Evolutionary conservation across 2,113 vertebrate species (phyloP).

Genomic region (Malurus alboscapulatus): DNA sequence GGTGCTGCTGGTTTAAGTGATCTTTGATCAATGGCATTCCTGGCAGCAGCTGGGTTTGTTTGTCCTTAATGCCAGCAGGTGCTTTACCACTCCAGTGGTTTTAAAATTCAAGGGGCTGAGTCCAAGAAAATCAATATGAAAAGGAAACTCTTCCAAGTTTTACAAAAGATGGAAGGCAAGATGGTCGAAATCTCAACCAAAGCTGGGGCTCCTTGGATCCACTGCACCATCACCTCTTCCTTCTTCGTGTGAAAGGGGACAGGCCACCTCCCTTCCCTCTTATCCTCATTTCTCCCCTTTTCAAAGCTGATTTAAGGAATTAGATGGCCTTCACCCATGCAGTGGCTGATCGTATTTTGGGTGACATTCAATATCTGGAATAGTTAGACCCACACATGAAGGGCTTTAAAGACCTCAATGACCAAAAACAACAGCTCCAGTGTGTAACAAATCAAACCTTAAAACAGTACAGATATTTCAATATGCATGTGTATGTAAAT

Average conservation of each 20-base stretch:
- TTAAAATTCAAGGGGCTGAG: neutral
- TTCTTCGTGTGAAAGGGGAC: neutral
- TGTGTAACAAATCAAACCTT: neutral
- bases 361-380: neutral
- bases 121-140: neutral
- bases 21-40: neutral
- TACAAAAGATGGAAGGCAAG: neutral
- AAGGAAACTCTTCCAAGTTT: neutral
- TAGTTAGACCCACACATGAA: rapidly evolving
- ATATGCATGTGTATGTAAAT: no score
- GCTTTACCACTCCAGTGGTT: constrained; percentile 2
- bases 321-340: no score
- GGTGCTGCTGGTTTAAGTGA: neutral
- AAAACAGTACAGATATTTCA: neutral
- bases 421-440: neutral
- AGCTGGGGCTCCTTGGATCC: neutral
- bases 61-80: neutral
- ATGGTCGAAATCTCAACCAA: rapidly evolving
- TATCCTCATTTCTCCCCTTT: neutral
- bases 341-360: neutral
- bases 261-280: neutral
- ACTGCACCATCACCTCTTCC: rapidly evolving
- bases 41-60: neutral
- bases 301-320: neutral
- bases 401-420: neutral